Evolutionary conservation across 2,113 vertebrate species (phyloP), one percentile per base, ranked within the genome.

Genomic region (Ophiodon elongatus): DNA sequence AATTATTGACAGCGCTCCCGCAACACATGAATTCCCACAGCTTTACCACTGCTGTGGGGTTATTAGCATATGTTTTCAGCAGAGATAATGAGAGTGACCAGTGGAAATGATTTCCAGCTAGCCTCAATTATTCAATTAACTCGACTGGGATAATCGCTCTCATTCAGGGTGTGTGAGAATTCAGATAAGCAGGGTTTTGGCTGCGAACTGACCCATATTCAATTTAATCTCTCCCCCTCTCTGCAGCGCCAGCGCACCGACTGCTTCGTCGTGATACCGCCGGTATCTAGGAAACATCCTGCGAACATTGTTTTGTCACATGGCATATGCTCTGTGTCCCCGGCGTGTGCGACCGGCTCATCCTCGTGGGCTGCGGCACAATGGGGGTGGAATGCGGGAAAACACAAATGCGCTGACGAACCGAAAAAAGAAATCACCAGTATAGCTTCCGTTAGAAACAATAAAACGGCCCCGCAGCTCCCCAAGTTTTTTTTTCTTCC

Each of bases 131-230:
- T 87, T 93, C 76, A 88, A 85, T 92, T 85, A 88, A 76, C 64
- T 70, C 13, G 0, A 69, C 69, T 37, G 80, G 80, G 84, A 45
- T 86, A 85, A 89, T 82, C 87, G 87, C 64, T 87, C 80, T 60
- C 41, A 86, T 73, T 90, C 84, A 84, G 78, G 77, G 62, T 83
- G 77, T 83, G 88, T 75, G 85, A 92, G 80, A 85, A 90, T 88
- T 83, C 88, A 87, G 86, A 92, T 92, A 89, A 92, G 88, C 76
- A 70, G 82, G 82, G 70, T 89, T 89, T 91, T 84, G 89, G 86
- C 83, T 85, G 67, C 27, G 66, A 87, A 81, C 45, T 91, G 88
- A 93, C 91, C 89, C 89, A 88, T 76, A 88, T 92, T 93, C 83
- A 85, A 83, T 80, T 57, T 88, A 89, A 88, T 89, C 80, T 65